Base-by-base conservation (phyloP, 2,797 vertebrate species). In the Myioborus melanocephalus region DNA sequence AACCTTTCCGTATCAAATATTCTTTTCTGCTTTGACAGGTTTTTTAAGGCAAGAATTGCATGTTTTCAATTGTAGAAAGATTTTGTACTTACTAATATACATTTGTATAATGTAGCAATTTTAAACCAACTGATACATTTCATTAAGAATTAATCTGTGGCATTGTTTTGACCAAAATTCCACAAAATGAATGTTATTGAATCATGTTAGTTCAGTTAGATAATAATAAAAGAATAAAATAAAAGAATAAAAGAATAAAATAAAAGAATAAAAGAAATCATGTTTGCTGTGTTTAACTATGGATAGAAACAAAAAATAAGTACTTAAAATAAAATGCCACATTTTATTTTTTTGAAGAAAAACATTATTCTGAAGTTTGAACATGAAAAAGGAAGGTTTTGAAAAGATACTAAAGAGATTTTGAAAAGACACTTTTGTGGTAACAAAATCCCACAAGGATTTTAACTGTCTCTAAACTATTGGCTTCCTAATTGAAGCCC, bases 291-390 rank as follows among this genome's bases (percentile, higher is more conserved):
- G 13, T 8, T 71, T 80, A 76, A 52, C 14, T 41, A 53, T 49
- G 34, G 32, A 44, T 11, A 26, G 34, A 35, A 71, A 60, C 15
- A 8, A 89, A 73, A 66, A 75, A 35, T 7, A 16, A 55, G 3
- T 53, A 52, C 24, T 61, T 24, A 72, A 60, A n/a, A n/a, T 0
- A 37, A 34, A 77, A 50, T 24, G 14, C 2, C 34, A 23, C 19
- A 39, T 39, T 13, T 39, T 39, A 39, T 39, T 39, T 39, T 39
- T 39, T 39, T 39, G 37, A 39, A 39, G 37, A 39, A 39, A 27
- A 46, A 8, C 0, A 0, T 20, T 61, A 30, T 46, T 70, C 20
- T 23, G 8, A 66, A 47, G 8, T 3, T 1, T 22, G 24, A 53
- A n/a, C 64, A 57, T 35, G 8, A 13, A 13, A 73, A 87, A 66